Percentiles rank a stretch among this genome's conserved stretches.
These are phyloP conservation scores for Diaprepes abbreviatus DNA, from an alignment of 2,888 invertebrate genomes.

Conservation along the genomic window DNA sequence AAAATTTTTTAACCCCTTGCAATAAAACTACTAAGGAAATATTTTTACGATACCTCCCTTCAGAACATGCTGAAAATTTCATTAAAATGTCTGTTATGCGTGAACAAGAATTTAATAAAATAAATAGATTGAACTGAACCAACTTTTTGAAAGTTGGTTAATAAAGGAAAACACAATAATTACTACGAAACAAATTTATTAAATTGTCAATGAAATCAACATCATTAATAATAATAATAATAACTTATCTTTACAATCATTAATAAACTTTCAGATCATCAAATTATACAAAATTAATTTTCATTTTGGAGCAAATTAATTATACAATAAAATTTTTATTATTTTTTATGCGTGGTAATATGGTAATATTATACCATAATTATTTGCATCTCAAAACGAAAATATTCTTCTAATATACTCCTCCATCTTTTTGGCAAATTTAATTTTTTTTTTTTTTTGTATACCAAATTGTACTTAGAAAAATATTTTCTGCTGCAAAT, in stretches of 20 bases:
- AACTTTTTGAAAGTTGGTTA: too few relatives aligned
- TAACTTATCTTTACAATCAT: slow-evolving; percentile 12
- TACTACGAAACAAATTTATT: slow-evolving; percentile 42
- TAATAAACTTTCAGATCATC: slow-evolving; percentile 1
- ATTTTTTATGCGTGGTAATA: too few relatives aligned
- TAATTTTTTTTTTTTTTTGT: not conserved
- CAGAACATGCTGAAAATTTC: too few relatives aligned
- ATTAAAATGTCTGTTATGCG: too few relatives aligned
- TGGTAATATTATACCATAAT: too few relatives aligned
- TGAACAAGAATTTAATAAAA: too few relatives aligned
- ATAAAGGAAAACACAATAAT: not conserved
- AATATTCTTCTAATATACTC: not conserved
- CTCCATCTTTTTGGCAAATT: too few relatives aligned
- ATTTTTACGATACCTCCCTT: too few relatives aligned
- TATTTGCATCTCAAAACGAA: not conserved
- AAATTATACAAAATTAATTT: not conserved
- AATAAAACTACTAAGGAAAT: too few relatives aligned
- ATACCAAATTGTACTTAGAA: not conserved
- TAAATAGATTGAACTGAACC: too few relatives aligned
- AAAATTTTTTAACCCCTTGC: too few relatives aligned
- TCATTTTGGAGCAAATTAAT: not conserved
- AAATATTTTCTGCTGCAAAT: too few relatives aligned
- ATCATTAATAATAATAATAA: slow-evolving; percentile 28
- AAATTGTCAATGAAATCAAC: slow-evolving; percentile 33
- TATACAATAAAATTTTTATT: not conserved